Evolutionary conservation across 1,140 invertebrate genomes (phyloP).

Genomic region (Dufourea novaeangliae): DNA sequence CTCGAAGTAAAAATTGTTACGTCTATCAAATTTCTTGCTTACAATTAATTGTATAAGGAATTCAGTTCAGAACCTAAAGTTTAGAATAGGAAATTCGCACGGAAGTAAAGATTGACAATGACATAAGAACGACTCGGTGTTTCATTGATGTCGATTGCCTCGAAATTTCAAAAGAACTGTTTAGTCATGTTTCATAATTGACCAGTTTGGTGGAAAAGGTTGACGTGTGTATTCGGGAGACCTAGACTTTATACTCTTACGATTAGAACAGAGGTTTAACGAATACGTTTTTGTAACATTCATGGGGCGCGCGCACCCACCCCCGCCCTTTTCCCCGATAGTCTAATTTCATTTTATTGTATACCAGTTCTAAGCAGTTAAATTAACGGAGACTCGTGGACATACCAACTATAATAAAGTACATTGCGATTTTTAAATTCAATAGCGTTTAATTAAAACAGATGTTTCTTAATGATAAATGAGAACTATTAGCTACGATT

Average conservation of each 20-base stretch:
- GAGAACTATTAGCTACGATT: constrained; percentile 37
- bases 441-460: constrained; percentile 45
- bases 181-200: constrained; percentile 57
- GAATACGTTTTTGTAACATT: constrained; percentile 40
- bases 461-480: constrained; percentile 45
- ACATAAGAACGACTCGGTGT: neutral
- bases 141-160: constrained; percentile 46
- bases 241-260: constrained; percentile 21
- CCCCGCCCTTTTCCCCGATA: neutral
- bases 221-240: constrained; percentile 25
- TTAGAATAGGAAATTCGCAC: constrained; percentile 10
- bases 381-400: constrained; percentile 36
- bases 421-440: constrained; percentile 56
- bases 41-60: neutral
- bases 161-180: constrained; percentile 32
- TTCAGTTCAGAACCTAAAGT: constrained; percentile 4
- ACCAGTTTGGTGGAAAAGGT: constrained; percentile 67
- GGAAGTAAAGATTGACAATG: neutral
- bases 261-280: constrained; percentile 23
- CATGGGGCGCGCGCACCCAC: too few species aligned
- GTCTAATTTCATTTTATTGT: constrained; percentile 8
- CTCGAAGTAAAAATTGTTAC: neutral
- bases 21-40: neutral
- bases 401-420: constrained; percentile 45
- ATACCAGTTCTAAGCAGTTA: constrained; percentile 30